Evolutionary conservation across 2,797 vertebrate genomes (phyloP), one percentile per base, ranked within the genome.

Genomic region (Scolopax rusticola): DNA sequence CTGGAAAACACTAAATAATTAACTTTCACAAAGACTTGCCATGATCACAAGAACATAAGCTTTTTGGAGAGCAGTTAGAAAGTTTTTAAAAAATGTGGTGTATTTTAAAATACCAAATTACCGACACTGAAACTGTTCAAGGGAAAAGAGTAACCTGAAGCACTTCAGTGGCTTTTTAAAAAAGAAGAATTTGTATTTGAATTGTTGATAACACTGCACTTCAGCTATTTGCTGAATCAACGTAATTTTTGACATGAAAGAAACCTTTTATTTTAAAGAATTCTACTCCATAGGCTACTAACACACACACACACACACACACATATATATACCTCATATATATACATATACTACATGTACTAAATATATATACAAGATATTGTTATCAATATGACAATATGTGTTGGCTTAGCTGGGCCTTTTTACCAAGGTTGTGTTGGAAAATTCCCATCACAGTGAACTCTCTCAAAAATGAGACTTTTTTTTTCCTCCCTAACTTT

Each of bases 201-300:
- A 63, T 73, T 2, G 6, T 24, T 19, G 25, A 43, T 81, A 54
- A 59, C 27, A 4, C 4, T 83, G 4, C 17, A 27, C 59, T 93
- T 88, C 51, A 48, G 9, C 38, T 73, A 27, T 56, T 65, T 91
- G 14, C 32, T 60, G 45, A 50, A 89, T 51, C 4, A 53, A 41
- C 84, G 24, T 36, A 2, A 0, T 45, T 41, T 59, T 78, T 74
- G 3, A 61, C 2, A 11, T 0, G 0, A 84, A 60, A 80, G 1
- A 11, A 80, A 21, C 14, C 5, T 64, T 76, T n/a, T 78, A 6
- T 77, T 92, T 84, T 33, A 45, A 87, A 36, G 19, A 59, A 59
- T 43, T 82, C 11, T 47, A 12, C 25, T 86, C 8, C 45, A 32
- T 36, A 40, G 17, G 7, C 6, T 76, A 67, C 11, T 23, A 38